phyloP scores from a whole-genome alignment of 2,888 invertebrate species.

The Amphipoea lucens region DNA sequence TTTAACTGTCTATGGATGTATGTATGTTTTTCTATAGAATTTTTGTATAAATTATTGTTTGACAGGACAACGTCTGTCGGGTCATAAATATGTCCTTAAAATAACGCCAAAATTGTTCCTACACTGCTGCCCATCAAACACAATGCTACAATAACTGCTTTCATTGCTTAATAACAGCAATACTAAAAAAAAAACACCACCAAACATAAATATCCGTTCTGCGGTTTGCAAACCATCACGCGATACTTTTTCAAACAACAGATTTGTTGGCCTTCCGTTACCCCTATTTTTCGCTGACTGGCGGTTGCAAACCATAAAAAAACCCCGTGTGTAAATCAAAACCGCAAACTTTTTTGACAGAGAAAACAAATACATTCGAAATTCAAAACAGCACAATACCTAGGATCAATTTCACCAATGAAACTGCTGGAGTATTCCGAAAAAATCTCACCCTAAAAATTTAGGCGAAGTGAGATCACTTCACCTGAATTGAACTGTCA shows the following conservation, averaged over 20 bases:
- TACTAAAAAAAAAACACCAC: neutral
- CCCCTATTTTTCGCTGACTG: neutral
- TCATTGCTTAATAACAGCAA: neutral
- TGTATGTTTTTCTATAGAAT: neutral
- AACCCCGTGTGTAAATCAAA: neutral
- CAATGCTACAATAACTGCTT: too few species aligned
- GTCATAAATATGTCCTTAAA: neutral
- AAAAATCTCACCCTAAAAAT: neutral
- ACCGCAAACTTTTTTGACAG: neutral
- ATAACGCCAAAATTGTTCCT: neutral
- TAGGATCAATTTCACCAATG: neutral
- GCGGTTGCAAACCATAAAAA: slow-evolving; percentile 8
- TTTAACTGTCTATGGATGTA: neutral
- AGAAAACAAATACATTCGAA: neutral
- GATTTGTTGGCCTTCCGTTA: neutral
- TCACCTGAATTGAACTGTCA: neutral
- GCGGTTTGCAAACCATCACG: slow-evolving; percentile 9
- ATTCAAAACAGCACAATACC: neutral
- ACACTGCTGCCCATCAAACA: neutral
- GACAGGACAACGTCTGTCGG: neutral
- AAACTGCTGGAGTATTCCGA: neutral
- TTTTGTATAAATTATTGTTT: neutral
- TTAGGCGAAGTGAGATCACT: too few species aligned
- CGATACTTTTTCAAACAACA: slow-evolving; percentile 27
- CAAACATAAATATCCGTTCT: neutral